Evolutionary conservation across 2,797 vertebrate species (phyloP), one percentile per base, ranked within the genome.

Genomic region (Eulemur albifrons): DNA sequence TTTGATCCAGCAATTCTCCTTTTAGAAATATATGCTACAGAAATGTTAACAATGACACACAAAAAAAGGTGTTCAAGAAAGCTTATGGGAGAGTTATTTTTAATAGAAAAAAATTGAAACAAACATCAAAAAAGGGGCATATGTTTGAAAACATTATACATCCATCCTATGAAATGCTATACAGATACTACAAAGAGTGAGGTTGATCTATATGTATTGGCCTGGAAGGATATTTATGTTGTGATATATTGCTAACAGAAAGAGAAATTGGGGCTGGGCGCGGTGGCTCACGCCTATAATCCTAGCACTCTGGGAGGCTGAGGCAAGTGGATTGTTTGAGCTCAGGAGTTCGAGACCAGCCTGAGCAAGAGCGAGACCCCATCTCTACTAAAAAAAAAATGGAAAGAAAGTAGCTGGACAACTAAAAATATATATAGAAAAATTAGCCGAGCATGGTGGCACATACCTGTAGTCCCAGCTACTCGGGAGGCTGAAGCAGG

Each of bases 21-120:
- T 93, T 88, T 67, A 90, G 32, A 18, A 88, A 76, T 81, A 57
- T 27, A 95, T 90, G n/a, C 30, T 88, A 43, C 5, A 94, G 52
- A 95, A 87, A 75, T 85, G 88, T 70, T 70, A 79, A 32, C 32
- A 91, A 17, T 73, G 25, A 5, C 1, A 54, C 4, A 65, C n/a
- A 83, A 43, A 93, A 93, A 65, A 70, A 43, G 70, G n/a, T 76
- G 17, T 48, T 32, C 30, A 84, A 80, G 23, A 32, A 93, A 84
- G 10, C 89, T 90, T 59, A 90, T 40, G 54, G 6, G 86, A 67
- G 4, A 82, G 75, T 84, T 87, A 32, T 63, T 95, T 93, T 87
- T 92, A 50, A 95, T 54, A 73, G 40, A 27, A 93, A 89, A 40
- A 81, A 80, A 81, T 81, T 77, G 32, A 93, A 79, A 54, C 9